These are phyloP conservation scores for Cotesia typhae DNA, from an alignment of 1,140 invertebrate species.

Conservation along the genomic window DNA sequence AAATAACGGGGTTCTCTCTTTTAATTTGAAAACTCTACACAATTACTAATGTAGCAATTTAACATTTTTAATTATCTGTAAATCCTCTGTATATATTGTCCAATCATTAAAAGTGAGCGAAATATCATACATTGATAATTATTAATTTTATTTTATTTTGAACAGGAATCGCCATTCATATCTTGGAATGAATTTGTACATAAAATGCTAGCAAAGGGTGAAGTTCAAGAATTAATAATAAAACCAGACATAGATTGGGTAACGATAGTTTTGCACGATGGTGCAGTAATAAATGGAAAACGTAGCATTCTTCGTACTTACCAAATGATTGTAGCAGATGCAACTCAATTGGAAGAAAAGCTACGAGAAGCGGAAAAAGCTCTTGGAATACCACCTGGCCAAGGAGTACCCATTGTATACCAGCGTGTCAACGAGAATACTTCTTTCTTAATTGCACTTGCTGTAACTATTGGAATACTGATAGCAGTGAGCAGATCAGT, in stretches of 20 bases:
- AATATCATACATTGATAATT: background rate
- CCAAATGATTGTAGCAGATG: conserved; percentile 85
- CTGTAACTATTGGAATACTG: conserved; percentile 25
- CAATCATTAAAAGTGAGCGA: too few species aligned
- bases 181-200: conserved; percentile 96
- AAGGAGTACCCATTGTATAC: conserved; percentile 82
- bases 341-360: conserved; percentile 87
- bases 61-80: too few species aligned
- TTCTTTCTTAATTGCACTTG: background rate
- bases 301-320: conserved; percentile 67
- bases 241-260: conserved; percentile 84
- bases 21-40: too few species aligned
- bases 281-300: conserved; percentile 87
- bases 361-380: conserved; percentile 81
- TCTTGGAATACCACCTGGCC: conserved; percentile 80
- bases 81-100: too few species aligned
- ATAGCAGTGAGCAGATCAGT: background rate
- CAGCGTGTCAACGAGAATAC: conserved; percentile 70
- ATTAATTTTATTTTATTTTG: conserved; percentile 9
- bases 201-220: conserved; percentile 90
- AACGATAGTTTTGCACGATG: conserved; percentile 82
- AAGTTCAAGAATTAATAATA: conserved; percentile 89
- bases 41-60: too few species aligned
- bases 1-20: too few species aligned
- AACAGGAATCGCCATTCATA: conserved; percentile 61